phyloP scores from a whole-genome alignment of 1,140 invertebrate species.

The Diachasma alloeum region DNA sequence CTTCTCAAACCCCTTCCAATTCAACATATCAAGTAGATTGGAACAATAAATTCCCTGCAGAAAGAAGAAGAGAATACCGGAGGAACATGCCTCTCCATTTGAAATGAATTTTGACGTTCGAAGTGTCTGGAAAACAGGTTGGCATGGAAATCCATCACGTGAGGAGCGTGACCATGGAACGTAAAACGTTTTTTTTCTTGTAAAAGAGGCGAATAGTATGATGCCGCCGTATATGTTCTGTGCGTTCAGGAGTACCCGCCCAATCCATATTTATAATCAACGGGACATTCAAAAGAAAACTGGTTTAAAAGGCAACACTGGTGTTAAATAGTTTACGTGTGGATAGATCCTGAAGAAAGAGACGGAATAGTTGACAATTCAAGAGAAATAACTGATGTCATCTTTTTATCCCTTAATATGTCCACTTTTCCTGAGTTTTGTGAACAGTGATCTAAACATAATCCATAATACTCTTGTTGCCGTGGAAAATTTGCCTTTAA shows the following conservation, averaged over 20 bases:
- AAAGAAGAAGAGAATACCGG: background rate
- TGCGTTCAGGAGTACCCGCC: background rate
- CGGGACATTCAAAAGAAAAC: slow-evolving; percentile 15
- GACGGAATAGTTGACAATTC: background rate
- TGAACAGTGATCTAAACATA: too few species aligned
- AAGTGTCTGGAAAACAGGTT: slow-evolving; percentile 1
- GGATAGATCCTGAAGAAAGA: background rate
- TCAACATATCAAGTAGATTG: background rate
- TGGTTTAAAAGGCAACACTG: slow-evolving; percentile 15
- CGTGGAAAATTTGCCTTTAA: too few species aligned
- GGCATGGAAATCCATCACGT: slow-evolving; percentile 6
- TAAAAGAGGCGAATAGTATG: background rate
- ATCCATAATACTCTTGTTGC: too few species aligned
- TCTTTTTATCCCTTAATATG: too few species aligned
- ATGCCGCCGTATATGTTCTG: background rate
- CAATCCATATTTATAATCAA: slow-evolving; percentile 24
- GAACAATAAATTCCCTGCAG: background rate
- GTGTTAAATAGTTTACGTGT: background rate
- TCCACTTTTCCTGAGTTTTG: too few species aligned
- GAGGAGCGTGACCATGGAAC: background rate
- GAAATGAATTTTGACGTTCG: background rate
- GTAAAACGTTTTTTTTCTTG: background rate
- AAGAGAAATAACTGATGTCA: background rate
- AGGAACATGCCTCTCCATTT: background rate
- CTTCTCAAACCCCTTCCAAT: background rate